phyloP scores from a whole-genome alignment of 1,140 invertebrate genomes.

The Caenorhabditis brenneri region DNA sequence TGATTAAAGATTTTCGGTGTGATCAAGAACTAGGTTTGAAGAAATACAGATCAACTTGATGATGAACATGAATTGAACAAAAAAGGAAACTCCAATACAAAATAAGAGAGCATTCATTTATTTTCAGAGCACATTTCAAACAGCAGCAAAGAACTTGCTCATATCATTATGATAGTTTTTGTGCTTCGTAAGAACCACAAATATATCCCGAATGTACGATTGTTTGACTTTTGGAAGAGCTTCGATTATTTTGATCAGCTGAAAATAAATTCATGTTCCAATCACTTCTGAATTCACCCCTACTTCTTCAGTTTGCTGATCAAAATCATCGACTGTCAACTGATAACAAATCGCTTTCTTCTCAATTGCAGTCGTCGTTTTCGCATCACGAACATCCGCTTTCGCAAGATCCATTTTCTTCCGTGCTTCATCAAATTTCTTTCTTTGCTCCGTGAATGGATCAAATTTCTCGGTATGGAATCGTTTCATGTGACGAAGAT shows the following conservation, averaged over 20 bases:
- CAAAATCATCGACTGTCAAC: conserved; percentile 23
- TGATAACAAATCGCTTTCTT: conserved; percentile 37
- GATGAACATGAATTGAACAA: too few relatives aligned
- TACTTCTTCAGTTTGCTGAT: conserved; percentile 5
- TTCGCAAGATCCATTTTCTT: conserved; percentile 24
- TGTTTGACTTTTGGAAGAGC: conserved; percentile 19
- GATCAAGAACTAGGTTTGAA: too few relatives aligned
- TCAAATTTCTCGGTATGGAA: background rate
- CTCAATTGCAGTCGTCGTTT: conserved; percentile 32
- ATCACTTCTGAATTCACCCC: too few relatives aligned
- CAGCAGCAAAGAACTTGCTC: conserved; percentile 24
- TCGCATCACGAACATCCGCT: conserved; percentile 22
- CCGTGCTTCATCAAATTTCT: conserved; percentile 8
- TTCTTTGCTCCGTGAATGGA: background rate
- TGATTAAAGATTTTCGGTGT: too few relatives aligned
- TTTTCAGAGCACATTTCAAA: background rate
- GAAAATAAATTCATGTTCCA: too few relatives aligned
- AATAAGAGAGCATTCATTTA: background rate
- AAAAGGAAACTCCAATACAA: too few relatives aligned
- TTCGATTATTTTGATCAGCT: conserved; percentile 31
- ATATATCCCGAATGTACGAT: background rate
- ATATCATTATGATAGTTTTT: conserved; percentile 2
- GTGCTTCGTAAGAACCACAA: background rate
- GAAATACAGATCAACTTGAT: too few relatives aligned
- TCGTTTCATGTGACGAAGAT: conserved; percentile 7